Evolutionary conservation across 2,797 vertebrate species (phyloP).

Genomic region (Sphaeramia orbicularis): DNA sequence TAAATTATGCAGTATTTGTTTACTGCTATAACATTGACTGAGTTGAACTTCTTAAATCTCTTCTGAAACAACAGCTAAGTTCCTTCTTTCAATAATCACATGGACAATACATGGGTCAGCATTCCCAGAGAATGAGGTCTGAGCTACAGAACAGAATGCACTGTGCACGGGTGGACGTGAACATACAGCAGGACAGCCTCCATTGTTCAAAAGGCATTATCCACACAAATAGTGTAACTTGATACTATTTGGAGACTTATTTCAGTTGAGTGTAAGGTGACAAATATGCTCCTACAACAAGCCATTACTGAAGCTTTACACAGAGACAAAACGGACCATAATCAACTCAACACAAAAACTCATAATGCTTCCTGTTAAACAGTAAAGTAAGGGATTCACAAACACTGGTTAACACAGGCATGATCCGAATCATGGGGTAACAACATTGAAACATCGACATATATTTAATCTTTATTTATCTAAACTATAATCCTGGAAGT

Average conservation of each 20-base stretch:
- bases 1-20: conserved; percentile 20
- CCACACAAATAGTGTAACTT: conserved; percentile 24
- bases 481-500: conserved; percentile 9
- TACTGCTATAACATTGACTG: neutral
- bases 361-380: neutral
- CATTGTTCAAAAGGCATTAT: conserved; percentile 38
- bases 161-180: conserved; percentile 1
- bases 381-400: neutral
- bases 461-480: neutral
- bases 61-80: neutral
- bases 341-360: neutral
- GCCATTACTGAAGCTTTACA: conserved; percentile 4
- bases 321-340: neutral
- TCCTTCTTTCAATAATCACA: conserved; percentile 19
- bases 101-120: conserved; percentile 16
- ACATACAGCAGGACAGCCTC: conserved; percentile 20
- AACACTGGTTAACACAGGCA: neutral
- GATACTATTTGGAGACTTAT: conserved; percentile 8
- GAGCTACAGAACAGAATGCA: conserved; percentile 9
- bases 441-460: conserved; percentile 3
- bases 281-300: conserved; percentile 3
- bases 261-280: conserved; percentile 23
- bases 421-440: neutral
- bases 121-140: conserved; percentile 30
- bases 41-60: conserved; percentile 28